A percentile compares a stretch with the other conserved stretches of the same genome.
Conservation (phyloP, 1,140 invertebrate genomes). For the Acromyrmex echinatior region DNA sequence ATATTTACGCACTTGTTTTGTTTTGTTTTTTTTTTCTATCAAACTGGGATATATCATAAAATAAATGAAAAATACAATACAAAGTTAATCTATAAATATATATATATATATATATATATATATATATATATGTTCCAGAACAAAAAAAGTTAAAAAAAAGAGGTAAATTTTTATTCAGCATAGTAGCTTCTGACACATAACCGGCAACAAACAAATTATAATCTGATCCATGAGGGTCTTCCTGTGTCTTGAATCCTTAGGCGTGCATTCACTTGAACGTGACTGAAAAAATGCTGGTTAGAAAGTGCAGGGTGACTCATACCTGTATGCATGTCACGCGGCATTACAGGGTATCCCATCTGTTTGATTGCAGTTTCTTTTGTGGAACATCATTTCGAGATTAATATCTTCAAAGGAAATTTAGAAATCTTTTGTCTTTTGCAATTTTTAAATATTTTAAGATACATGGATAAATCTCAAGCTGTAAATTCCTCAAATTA, state of each 20-base stretch:
- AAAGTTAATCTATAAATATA: neutral
- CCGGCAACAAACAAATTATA: slow-evolving; percentile 6
- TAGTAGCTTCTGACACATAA: neutral
- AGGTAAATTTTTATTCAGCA: neutral
- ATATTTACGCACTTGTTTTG: neutral
- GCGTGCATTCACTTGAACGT: slow-evolving; percentile 39
- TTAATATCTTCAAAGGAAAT: neutral
- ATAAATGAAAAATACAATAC: slow-evolving; percentile 4
- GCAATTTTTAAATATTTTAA: neutral
- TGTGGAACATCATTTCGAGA: neutral
- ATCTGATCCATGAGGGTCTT: slow-evolving; percentile 30
- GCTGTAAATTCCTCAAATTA: too few relatives aligned
- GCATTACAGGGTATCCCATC: neutral
- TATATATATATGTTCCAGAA: neutral
- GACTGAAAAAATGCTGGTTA: slow-evolving; percentile 60
- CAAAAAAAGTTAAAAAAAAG: neutral
- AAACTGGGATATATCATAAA: neutral
- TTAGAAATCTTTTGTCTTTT: slow-evolving; percentile 1
- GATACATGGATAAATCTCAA: neutral
- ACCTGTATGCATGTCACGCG: neutral
- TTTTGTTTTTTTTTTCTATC: neutral
- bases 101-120: too few relatives aligned
- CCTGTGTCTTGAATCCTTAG: slow-evolving; percentile 16
- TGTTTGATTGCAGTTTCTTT: neutral
- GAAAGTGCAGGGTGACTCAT: slow-evolving; percentile 56